Evolutionary conservation across 2,797 vertebrate genomes (phyloP).

Genomic region (Sparus aurata): DNA sequence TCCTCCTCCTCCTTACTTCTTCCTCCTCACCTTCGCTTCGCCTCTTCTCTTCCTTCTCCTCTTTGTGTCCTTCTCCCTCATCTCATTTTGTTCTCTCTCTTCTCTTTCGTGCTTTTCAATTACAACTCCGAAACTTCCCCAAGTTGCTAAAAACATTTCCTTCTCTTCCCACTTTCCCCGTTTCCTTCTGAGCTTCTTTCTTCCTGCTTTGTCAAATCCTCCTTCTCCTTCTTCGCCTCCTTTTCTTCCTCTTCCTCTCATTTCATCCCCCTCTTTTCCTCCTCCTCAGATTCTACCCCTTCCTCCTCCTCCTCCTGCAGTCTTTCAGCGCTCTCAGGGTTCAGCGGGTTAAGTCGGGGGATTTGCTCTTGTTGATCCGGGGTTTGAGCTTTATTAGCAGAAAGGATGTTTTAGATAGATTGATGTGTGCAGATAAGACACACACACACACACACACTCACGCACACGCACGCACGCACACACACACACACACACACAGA

Average conservation of each 20-base stretch:
- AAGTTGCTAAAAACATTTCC: neutral
- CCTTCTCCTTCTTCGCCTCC: neutral
- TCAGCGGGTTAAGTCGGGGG: slow-evolving; percentile 70
- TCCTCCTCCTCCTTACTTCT: neutral
- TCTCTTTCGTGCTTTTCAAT: slow-evolving; percentile 22
- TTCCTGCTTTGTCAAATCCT: neutral
- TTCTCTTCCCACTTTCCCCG: neutral
- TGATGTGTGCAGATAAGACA: slow-evolving; percentile 25
- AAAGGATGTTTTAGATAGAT: slow-evolving; percentile 40
- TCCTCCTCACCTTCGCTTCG: neutral
- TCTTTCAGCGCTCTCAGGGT: slow-evolving; percentile 27
- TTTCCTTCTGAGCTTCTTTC: neutral
- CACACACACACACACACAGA: slow-evolving; percentile 14
- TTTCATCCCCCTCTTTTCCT: neutral
- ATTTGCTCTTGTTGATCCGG: slow-evolving; percentile 69
- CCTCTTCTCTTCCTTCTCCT: neutral
- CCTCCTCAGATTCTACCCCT: neutral
- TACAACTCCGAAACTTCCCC: neutral
- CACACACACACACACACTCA: slow-evolving; percentile 10
- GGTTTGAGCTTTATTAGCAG: slow-evolving; percentile 48
- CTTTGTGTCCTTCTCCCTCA: neutral
- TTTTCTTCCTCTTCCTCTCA: neutral
- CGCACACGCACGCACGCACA: slow-evolving; percentile 12
- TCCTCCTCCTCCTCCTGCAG: neutral
- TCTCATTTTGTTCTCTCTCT: neutral